Evolutionary conservation across 2,888 invertebrate species (phyloP).

Genomic region (Trichogramma dendrolimi): DNA sequence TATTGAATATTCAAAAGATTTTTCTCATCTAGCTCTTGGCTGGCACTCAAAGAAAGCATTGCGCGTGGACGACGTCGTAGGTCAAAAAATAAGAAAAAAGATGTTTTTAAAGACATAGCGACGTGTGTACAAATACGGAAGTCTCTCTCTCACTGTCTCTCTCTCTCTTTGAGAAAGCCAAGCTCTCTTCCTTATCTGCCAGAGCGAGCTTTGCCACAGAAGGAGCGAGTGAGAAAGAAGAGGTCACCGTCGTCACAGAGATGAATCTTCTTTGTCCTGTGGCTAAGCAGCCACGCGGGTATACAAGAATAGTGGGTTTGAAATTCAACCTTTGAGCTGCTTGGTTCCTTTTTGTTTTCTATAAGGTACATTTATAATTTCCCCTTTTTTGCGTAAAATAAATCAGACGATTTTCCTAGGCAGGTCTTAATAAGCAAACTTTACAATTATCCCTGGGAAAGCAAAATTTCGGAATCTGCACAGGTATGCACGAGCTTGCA

Average conservation of each 20-base stretch:
- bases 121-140: too few relatives aligned
- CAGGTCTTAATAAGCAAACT: too few relatives aligned
- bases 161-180: background rate
- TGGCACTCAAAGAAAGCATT: background rate
- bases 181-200: too few relatives aligned
- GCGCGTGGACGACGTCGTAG: background rate
- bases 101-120: too few relatives aligned
- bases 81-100: background rate
- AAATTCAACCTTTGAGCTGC: constrained; percentile 9
- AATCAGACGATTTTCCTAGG: too few relatives aligned
- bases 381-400: too few relatives aligned
- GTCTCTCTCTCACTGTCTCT: background rate
- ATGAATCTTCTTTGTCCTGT: constrained; percentile 20
- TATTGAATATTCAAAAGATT: too few relatives aligned
- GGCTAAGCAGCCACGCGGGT: constrained; percentile 4
- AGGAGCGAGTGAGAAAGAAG: too few relatives aligned
- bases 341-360: constrained; percentile 3
- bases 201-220: too few relatives aligned
- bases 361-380: too few relatives aligned
- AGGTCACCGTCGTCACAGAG: background rate
- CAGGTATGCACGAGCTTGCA: background rate
- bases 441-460: too few relatives aligned
- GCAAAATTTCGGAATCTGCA: too few relatives aligned
- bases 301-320: constrained; percentile 11
- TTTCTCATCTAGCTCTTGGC: background rate